Base-by-base conservation (phyloP, 2,113 vertebrate genomes). In the Stictonetta naevosa region DNA sequence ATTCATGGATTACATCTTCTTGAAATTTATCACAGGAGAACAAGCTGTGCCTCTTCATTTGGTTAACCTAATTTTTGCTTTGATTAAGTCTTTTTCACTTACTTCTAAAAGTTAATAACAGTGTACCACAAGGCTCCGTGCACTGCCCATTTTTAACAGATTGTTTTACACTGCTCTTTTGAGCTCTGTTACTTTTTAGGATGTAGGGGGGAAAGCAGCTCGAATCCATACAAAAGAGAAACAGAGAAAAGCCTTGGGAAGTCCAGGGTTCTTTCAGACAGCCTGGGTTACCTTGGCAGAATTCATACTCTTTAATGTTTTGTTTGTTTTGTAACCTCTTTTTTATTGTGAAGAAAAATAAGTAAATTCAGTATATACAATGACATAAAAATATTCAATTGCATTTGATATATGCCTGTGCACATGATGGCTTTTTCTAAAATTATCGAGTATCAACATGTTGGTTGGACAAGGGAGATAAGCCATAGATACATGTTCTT, bases 71-170 rank as follows among this genome's bases (percentile, higher is more conserved):
- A 40, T 26, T 10, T 33, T 36, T 50, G 6, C 4, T 46, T 62
- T 62, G 60, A 38, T 16, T 22, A 64, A 64, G 23, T 55, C 8
- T 13, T 78, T 75, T 62, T 50, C 0, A 3, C 31, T 44, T 12
- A 60, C 29, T 46, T 56, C 38, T 46, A 62, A 28, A 40, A 60
- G 4, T 5, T 21, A 31, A 50, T 50, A 50, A 36, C 6, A 34
- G 14, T 13, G 5, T n/a, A 6, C 4, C 2, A 3, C 6, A 44
- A 52, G 12, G 6, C 2, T 71, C 26, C 8, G 7, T 16, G 8
- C 36, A 56, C 23, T 84, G 10, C 3, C 38, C 13, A 1, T 2
- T 28, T 71, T 79, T 74, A 46, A 33, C 3, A 8, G 10, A 17
- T 17, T 11, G 2, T 0, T 42, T 80, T 66, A 69, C 6, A 74